These are phyloP conservation scores for Drosophila gunungcola DNA, from an alignment of 1,140 invertebrate species.

Conservation along the genomic window DNA sequence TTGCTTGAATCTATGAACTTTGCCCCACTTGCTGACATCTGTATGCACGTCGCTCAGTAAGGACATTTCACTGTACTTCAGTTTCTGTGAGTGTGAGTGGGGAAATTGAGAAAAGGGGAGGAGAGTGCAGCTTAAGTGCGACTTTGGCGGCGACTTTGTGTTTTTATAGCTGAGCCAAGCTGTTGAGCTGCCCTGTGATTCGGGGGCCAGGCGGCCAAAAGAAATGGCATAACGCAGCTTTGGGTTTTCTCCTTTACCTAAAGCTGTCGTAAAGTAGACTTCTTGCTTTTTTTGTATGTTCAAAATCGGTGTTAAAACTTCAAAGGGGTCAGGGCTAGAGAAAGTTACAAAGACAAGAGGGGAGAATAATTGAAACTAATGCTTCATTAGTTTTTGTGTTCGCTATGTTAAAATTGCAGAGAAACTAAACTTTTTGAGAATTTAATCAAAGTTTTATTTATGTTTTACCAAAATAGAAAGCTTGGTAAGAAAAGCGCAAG, in stretches of 20 bases:
- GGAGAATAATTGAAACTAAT: constrained; percentile 42
- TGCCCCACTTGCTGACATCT: constrained; percentile 61
- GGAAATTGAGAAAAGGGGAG: constrained; percentile 5
- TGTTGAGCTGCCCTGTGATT: constrained; percentile 61
- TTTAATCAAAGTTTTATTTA: not conserved
- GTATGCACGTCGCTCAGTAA: constrained; percentile 39
- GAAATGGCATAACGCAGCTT: constrained; percentile 50
- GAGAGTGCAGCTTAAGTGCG: constrained; percentile 58
- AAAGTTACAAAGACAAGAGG: constrained; percentile 13
- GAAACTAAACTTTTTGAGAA: no score
- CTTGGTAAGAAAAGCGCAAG: not conserved
- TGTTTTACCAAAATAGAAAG: not conserved
- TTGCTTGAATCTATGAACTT: constrained; percentile 70
- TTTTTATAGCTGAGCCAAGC: constrained; percentile 67
- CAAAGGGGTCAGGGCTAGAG: constrained; percentile 2
- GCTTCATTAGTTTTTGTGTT: constrained; percentile 25
- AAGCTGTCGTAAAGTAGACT: constrained; percentile 33
- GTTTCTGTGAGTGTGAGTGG: constrained; percentile 10
- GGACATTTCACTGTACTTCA: constrained; percentile 34
- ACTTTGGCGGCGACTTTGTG: constrained; percentile 73
- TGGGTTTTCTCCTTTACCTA: constrained; percentile 28
- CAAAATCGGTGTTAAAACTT: constrained; percentile 18
- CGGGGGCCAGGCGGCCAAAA: constrained; percentile 13
- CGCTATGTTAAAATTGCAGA: not conserved
- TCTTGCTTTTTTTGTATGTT: constrained; percentile 13